Base-by-base conservation (phyloP, 2,888 invertebrate species). In the Megalurothrips usitatus region DNA sequence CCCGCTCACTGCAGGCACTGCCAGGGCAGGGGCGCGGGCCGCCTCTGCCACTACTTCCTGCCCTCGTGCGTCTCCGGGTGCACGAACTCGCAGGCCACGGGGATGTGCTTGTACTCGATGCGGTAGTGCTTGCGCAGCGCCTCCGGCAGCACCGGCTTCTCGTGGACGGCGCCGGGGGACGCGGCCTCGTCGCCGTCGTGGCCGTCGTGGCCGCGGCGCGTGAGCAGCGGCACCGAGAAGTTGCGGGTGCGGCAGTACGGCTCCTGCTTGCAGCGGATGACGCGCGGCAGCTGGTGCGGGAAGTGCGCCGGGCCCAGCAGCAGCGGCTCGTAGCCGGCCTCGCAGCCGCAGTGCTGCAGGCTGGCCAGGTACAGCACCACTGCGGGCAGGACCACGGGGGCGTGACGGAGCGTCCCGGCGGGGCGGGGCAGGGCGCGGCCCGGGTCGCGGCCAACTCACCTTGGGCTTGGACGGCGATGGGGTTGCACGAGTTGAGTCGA, bases 11-110 rank as follows among this genome's bases (percentile, higher is more conserved):
- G n/a, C n/a, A n/a, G n/a, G n/a, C n/a, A n/a, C n/a, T n/a, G n/a
- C n/a, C n/a, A n/a, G n/a, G 34, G 34, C 34, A 43, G 34, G 34
- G 34, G 34, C 6, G 34, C 34, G 34, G 34, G 34, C 6, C 34
- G 6, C 34, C 3, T 43, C 58, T n/a, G 58, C 14, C 12, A 6
- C 58, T 52, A 14, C 58, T 58, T 12, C 58, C n/a, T 58, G 58
- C 58, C 58, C 19, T 58, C n/a, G 58, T 6, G 58, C 19, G 58
- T 17, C 58, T 23, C 68, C 23, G 68, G 68, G 68, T 26, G 68
- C 23, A 75, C 68, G 68, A n/a, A 75, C 68, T 75, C 68, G 26
- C 68, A 75, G 26, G 68, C 68, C 68, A 75, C 68, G 68, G 68
- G 23, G 23, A 75, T 26, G 11, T 23, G 12, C 68, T 26, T 75